phyloP scores from a whole-genome alignment of 2,888 invertebrate species.

The Blera fallax region DNA sequence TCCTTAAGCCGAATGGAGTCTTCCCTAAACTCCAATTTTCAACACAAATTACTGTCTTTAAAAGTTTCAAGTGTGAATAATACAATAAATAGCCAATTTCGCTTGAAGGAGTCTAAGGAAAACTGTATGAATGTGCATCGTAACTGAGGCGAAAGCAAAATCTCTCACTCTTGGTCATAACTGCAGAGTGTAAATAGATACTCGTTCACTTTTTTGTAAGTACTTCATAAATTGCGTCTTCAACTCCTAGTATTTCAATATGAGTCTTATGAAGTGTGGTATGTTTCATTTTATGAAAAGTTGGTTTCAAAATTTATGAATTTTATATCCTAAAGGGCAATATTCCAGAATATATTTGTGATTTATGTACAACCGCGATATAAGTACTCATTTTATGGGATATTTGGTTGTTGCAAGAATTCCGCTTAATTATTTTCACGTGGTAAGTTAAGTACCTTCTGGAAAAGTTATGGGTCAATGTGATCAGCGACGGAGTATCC shows the following conservation, averaged over 20 bases:
- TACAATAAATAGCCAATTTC: slow-evolving; percentile 59
- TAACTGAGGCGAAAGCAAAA: slow-evolving; percentile 5
- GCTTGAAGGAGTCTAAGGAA: slow-evolving; percentile 1
- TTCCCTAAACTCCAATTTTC: slow-evolving; percentile 27
- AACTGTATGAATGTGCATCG: slow-evolving; percentile 5
- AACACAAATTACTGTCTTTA: slow-evolving; percentile 50
- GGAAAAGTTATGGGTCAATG: too few species aligned
- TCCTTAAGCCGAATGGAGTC: slow-evolving; percentile 9
- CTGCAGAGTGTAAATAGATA: slow-evolving; percentile 21
- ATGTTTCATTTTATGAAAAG: slow-evolving; percentile 9
- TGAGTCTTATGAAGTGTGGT: background rate
- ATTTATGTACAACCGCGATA: background rate
- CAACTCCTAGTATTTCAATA: slow-evolving; percentile 18
- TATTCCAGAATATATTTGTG: background rate
- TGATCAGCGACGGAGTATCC: too few species aligned
- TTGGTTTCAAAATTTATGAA: background rate
- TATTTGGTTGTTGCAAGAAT: background rate
- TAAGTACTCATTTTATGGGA: background rate
- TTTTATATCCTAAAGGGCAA: background rate
- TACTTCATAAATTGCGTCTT: slow-evolving; percentile 7
- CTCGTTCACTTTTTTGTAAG: background rate
- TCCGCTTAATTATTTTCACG: too few species aligned
- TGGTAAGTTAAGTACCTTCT: too few species aligned
- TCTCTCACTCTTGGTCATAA: slow-evolving; percentile 14
- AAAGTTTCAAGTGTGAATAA: slow-evolving; percentile 58